Percentiles rank a stretch among this genome's conserved stretches.
Evolutionary conservation across 2,888 invertebrate species (phyloP).

Genomic region (Myopa tessellatipennis): DNA sequence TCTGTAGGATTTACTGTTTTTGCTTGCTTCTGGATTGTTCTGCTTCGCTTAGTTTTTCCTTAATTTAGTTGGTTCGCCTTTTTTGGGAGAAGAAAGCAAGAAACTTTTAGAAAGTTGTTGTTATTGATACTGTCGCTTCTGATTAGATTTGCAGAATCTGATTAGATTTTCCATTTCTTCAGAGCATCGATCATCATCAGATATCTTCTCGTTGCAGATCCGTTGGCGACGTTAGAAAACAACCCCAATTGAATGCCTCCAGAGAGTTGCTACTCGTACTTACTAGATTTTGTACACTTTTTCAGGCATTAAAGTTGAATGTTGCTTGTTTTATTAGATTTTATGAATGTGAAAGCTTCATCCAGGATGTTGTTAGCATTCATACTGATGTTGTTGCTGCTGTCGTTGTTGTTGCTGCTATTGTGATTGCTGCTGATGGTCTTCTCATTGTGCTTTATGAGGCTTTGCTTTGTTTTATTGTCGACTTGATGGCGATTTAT

Average conservation of each 20-base stretch:
- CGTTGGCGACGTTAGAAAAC: neutral
- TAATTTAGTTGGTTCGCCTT: neutral
- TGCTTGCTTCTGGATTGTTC: too few relatives aligned
- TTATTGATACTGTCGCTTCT: neutral
- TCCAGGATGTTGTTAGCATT: neutral
- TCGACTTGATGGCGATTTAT: neutral
- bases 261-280: too few relatives aligned
- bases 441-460: neutral
- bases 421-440: neutral
- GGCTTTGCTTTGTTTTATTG: neutral
- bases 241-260: too few relatives aligned
- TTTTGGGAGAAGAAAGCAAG: neutral
- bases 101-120: constrained; percentile 20
- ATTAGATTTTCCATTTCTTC: constrained; percentile 23
- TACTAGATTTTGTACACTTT: neutral
- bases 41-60: neutral
- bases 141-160: neutral
- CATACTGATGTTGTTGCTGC: too few relatives aligned
- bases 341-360: constrained; percentile 4
- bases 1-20: neutral
- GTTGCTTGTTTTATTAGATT: neutral
- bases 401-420: neutral
- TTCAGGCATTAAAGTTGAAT: neutral
- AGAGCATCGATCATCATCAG: neutral
- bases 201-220: neutral